phyloP scores from a whole-genome alignment of 2,113 vertebrate species.

The Saccopteryx leptura region DNA sequence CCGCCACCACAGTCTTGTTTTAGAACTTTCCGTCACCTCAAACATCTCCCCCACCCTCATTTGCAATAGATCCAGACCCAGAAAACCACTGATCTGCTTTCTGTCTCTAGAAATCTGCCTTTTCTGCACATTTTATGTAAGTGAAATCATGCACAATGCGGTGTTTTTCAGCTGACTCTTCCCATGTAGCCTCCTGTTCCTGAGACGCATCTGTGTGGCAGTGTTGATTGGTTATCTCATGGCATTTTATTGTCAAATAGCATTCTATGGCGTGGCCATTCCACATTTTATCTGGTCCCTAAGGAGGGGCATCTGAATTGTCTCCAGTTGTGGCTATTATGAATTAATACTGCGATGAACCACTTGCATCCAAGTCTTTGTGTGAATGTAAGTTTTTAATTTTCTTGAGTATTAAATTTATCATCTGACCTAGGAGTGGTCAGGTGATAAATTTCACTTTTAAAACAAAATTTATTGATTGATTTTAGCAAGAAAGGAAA shows the following conservation, averaged over 20 bases:
- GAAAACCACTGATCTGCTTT: constrained; percentile 30
- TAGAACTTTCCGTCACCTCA: constrained; percentile 29
- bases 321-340: not conserved
- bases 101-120: not conserved
- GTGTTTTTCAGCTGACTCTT: constrained; percentile 7
- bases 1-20: not conserved
- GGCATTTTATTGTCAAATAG: not conserved
- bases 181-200: not conserved
- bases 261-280: too few relatives aligned
- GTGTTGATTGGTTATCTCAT: not conserved
- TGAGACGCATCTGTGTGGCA: not conserved
- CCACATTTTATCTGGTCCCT: not conserved
- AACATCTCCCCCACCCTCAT: not conserved
- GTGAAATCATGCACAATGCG: not conserved
- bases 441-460: not conserved
- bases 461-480: not conserved
- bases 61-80: not conserved
- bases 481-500: too few relatives aligned
- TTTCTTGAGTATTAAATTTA: not conserved
- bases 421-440: not conserved
- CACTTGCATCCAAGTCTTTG: not conserved
- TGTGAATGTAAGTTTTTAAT: not conserved
- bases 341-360: not conserved
- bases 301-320: not conserved
- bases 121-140: constrained; percentile 11